These are phyloP conservation scores for Leptinotarsa peninsularis DNA, from an alignment of 2,888 invertebrate species.

Conservation along the genomic window DNA sequence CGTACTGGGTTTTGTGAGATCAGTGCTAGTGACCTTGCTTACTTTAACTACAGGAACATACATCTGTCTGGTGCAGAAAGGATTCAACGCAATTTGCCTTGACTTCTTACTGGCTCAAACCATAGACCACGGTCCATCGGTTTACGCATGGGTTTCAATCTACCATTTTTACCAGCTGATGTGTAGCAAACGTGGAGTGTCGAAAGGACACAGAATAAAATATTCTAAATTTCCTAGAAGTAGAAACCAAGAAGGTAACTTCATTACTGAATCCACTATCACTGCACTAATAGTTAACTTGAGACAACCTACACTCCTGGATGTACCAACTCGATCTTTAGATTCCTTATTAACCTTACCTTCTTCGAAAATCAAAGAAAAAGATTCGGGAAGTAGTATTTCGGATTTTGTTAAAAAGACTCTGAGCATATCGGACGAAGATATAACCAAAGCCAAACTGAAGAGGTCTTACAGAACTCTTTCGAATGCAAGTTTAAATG, in stretches of 20 bases:
- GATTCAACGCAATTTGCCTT: constrained; percentile 39
- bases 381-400: constrained; percentile 20
- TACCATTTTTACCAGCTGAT: constrained; percentile 33
- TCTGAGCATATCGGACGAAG: constrained; percentile 22
- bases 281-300: constrained; percentile 30
- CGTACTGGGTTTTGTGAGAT: constrained; percentile 42
- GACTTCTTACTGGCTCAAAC: constrained; percentile 46
- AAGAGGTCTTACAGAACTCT: constrained; percentile 21
- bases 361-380: constrained; percentile 7
- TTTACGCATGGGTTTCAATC: constrained; percentile 47
- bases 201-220: background rate
- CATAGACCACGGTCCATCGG: constrained; percentile 46
- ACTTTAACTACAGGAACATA: constrained; percentile 39
- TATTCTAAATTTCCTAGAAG: too few relatives aligned
- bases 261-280: constrained; percentile 30
- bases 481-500: background rate
- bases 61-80: constrained; percentile 42
- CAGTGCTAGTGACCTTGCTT: constrained; percentile 38
- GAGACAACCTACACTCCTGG: constrained; percentile 5
- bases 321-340: constrained; percentile 36
- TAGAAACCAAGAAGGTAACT: constrained; percentile 20
- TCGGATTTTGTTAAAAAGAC: constrained; percentile 24
- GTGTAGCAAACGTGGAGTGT: background rate
- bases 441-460: constrained; percentile 25
- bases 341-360: constrained; percentile 34